A percentile compares a stretch with the other conserved stretches of the same genome.
Conservation (phyloP, 2,113 vertebrate species). For the Chelonoidis abingdonii region DNA sequence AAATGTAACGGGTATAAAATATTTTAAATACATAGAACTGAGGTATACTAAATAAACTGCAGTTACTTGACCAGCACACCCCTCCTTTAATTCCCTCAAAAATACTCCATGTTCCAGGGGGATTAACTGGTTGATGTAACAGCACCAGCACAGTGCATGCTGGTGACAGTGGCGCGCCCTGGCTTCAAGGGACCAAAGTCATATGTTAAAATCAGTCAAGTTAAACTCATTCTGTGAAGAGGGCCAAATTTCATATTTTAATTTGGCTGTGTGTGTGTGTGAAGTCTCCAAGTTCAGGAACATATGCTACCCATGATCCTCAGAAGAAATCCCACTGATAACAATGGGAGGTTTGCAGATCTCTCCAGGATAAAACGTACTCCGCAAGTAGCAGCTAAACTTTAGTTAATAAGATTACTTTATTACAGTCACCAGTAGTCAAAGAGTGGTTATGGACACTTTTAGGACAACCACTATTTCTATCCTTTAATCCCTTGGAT, state of each 20-base stretch:
- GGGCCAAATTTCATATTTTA: neutral
- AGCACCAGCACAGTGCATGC: neutral
- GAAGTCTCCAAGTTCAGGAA: neutral
- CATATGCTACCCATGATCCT: neutral
- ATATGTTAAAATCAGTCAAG: slow-evolving; percentile 20
- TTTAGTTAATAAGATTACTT: neutral
- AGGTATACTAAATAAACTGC: neutral
- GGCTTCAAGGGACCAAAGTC: neutral
- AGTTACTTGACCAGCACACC: neutral
- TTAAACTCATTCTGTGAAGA: neutral
- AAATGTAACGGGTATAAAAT: neutral
- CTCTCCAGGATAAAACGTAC: neutral
- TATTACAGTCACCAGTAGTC: neutral
- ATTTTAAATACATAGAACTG: neutral
- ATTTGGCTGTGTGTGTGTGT: neutral
- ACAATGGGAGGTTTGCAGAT: neutral
- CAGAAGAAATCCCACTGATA: neutral
- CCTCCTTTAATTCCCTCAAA: neutral
- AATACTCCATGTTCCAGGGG: neutral
- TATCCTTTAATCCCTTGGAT: neutral
- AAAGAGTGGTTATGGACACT: neutral
- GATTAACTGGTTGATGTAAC: neutral
- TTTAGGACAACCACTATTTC: neutral
- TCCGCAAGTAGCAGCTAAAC: neutral
- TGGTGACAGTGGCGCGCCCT: slow-evolving; percentile 51